Evolutionary conservation across 2,113 vertebrate species (phyloP).

Genomic region (Lycaon pictus): DNA sequence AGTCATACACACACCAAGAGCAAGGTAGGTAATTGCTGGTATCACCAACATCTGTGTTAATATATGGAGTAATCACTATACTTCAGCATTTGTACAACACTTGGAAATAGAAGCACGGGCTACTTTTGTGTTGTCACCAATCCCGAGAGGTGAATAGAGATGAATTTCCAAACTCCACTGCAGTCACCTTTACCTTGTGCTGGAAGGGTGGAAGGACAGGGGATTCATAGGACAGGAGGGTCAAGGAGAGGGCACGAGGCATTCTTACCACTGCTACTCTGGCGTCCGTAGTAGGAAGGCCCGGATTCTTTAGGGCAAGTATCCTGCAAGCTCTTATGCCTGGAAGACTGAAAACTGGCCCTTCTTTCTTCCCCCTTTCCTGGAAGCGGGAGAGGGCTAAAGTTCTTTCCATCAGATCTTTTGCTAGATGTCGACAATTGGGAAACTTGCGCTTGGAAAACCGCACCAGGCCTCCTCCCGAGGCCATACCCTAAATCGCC

Average conservation of each 20-base stretch:
- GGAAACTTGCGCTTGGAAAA: conserved; percentile 72
- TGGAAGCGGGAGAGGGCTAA: conserved; percentile 29
- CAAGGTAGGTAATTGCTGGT: not conserved
- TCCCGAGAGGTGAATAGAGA: not conserved
- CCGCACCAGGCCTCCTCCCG: conserved; percentile 82
- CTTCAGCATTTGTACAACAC: not conserved
- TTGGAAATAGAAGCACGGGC: not conserved
- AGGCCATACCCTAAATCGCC: conserved; percentile 94
- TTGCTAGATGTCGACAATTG: conserved; percentile 61
- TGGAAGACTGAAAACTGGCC: conserved; percentile 69
- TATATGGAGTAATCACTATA: not conserved
- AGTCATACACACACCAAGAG: not conserved
- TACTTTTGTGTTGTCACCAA: not conserved
- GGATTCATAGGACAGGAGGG: no score
- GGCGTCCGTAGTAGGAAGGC: conserved; percentile 19
- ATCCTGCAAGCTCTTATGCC: conserved; percentile 63
- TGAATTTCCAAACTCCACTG: not conserved
- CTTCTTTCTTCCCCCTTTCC: conserved; percentile 72
- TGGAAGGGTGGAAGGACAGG: not conserved
- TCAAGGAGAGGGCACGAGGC: not conserved
- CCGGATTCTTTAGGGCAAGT: conserved; percentile 40
- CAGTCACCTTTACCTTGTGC: not conserved
- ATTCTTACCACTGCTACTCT: conserved; percentile 85
- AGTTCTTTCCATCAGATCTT: conserved; percentile 58
- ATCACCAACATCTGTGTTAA: not conserved